Base-by-base conservation (phyloP, 2,113 vertebrate genomes). In the Forbesichthys agassizii region DNA sequence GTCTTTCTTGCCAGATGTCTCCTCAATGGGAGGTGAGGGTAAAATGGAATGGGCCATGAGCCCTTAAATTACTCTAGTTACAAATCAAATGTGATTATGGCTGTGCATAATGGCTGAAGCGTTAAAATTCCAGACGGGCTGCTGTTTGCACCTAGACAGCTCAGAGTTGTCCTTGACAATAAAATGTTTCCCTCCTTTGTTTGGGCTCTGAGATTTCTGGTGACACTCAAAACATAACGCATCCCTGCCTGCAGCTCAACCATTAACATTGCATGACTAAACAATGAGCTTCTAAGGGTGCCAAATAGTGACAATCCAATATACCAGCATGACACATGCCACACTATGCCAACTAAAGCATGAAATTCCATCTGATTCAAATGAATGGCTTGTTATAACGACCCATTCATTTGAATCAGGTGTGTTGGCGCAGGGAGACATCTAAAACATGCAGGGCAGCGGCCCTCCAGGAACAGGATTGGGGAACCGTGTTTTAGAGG, bases 221-320 rank as follows among this genome's bases (percentile, higher is more conserved):
- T 59, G 66, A 52, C 51, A 49, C 12, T 52, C 46, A 48, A 65
- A 3, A 53, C 67, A 52, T 9, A 60, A 8, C 1, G 27, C 16
- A 18, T 56, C 54, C 7, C 49, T 51, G 49, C 49, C 14, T 54
- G 36, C 8, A 7, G 48, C 54, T 10, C 16, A 53, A 9, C 46
- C 53, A 13, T 71, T 60, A 51, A 61, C 49, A 69, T 46, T 10
- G 14, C 5, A 10, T 12, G 42, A 47, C 33, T 16, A 20, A 61
- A 61, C 36, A 47, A 18, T 61, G 48, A 61, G 42, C 48, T 59
- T 71, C 48, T 56, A 46, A 62, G 9, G 8, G 48, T 11, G 48
- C 11, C 10, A 55, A 60, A 16, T 13, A 72, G 71, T 65, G 16
- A 62, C 47, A 66, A 58, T 76, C n/a, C 60, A 56, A 9, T 47